phyloP scores from a whole-genome alignment of 2,113 vertebrate genomes.

The Calidris pugnax region DNA sequence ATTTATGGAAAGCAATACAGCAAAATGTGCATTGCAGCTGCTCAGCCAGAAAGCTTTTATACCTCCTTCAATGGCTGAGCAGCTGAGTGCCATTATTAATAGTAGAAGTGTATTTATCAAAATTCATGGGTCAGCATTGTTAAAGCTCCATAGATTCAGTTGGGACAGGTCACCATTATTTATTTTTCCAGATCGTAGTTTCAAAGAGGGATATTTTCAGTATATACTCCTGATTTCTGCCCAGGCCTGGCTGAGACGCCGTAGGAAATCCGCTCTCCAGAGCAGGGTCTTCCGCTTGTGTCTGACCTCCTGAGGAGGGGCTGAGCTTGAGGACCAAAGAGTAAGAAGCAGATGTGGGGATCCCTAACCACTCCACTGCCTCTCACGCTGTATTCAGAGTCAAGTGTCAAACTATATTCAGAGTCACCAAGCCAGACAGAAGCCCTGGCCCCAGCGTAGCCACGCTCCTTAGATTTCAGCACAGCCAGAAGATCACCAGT shows the following conservation, averaged over 20 bases:
- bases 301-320: neutral
- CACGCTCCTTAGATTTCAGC: neutral
- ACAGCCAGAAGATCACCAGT: neutral
- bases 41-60: conserved; percentile 55
- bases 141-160: conserved; percentile 5
- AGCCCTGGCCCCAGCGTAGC: neutral
- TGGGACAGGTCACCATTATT: neutral
- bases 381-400: neutral
- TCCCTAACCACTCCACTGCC: neutral
- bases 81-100: conserved; percentile 50
- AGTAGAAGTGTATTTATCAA: conserved; percentile 36
- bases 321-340: neutral
- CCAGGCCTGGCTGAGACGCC: neutral
- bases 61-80: neutral
- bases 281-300: neutral
- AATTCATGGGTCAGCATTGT: conserved; percentile 48
- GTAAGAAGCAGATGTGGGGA: neutral
- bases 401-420: neutral
- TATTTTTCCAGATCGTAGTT: neutral
- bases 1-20: conserved; percentile 45
- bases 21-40: conserved; percentile 37
- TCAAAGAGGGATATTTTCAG: neutral
- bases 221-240: neutral
- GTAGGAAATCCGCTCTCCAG: neutral
- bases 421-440: neutral